Percentiles rank a stretch among this genome's conserved stretches.
Evolutionary conservation across 2,888 invertebrate species (phyloP).

Genomic region (Tetragnatha montana): DNA sequence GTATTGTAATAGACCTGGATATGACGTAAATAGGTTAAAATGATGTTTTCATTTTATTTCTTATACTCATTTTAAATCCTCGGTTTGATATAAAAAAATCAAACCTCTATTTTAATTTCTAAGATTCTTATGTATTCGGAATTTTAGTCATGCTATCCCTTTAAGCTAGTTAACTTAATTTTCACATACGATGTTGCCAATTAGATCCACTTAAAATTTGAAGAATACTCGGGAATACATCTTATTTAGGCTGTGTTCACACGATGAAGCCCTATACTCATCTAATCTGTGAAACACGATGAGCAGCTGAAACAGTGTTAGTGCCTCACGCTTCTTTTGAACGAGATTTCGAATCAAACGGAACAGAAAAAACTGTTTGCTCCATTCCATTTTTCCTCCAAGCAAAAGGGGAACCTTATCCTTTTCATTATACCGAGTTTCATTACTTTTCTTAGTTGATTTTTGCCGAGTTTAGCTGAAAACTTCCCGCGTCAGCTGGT

Average conservation of each 20-base stretch:
- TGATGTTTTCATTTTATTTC: no score
- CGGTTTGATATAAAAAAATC: no score
- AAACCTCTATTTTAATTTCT: no score
- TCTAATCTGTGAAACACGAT: slow-evolving; percentile 33
- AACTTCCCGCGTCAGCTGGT: not conserved
- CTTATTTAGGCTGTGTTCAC: not conserved
- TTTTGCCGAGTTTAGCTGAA: not conserved
- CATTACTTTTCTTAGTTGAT: not conserved
- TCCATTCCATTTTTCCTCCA: not conserved
- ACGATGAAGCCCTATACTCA: slow-evolving; percentile 6
- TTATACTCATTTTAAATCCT: no score
- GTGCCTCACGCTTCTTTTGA: not conserved
- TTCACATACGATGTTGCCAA: no score
- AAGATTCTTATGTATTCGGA: no score
- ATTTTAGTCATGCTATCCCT: no score
- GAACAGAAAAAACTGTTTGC: slow-evolving; percentile 6
- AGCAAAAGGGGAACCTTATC: not conserved
- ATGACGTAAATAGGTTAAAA: no score
- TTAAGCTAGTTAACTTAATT: no score
- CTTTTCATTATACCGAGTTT: not conserved
- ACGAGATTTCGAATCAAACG: slow-evolving; percentile 1
- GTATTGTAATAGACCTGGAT: no score
- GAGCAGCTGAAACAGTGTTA: slow-evolving; percentile 21
- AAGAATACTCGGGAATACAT: no score
- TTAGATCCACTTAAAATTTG: no score